Evolutionary conservation across 2,113 vertebrate genomes (phyloP).

Genomic region (Pantherophis guttatus): DNA sequence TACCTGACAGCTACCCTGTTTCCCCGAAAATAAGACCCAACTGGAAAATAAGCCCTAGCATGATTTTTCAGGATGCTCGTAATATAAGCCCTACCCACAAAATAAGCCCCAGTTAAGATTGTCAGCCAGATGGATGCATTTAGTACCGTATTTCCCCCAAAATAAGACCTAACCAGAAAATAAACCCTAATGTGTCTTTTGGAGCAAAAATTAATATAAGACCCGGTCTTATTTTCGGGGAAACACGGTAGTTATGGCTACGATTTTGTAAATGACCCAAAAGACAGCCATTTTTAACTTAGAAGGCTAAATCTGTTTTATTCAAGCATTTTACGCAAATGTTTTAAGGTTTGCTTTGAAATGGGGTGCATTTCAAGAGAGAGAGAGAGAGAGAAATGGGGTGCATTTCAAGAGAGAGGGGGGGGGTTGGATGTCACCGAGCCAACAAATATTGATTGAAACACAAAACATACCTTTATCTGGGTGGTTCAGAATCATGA

Average conservation of each 20-base stretch:
- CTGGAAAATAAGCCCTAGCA: too few species aligned
- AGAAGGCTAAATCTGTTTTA: conserved; percentile 15
- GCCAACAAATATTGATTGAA: conserved; percentile 5
- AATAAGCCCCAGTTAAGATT: too few species aligned
- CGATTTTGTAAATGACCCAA: conserved; percentile 4
- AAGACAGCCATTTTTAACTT: conserved; percentile 9
- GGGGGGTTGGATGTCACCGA: neutral
- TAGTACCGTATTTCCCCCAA: too few species aligned
- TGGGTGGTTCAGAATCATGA: conserved; percentile 95
- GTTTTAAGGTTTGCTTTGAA: conserved; percentile 24
- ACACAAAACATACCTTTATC: conserved; percentile 84
- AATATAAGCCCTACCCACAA: too few species aligned
- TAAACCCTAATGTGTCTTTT: too few species aligned
- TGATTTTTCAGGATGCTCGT: too few species aligned
- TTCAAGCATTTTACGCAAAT: conserved; percentile 8
- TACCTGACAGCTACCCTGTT: conserved; percentile 7
- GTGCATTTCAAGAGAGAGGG: neutral
- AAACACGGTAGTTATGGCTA: conserved; percentile 1
- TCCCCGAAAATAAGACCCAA: too few species aligned
- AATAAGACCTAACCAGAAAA: too few species aligned
- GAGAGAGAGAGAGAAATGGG: neutral
- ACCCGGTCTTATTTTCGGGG: too few species aligned
- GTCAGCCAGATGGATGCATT: too few species aligned
- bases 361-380: neutral
- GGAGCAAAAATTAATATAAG: too few species aligned